Conservation (phyloP, 2,797 vertebrate genomes). For the Clarias pachynema region DNA sequence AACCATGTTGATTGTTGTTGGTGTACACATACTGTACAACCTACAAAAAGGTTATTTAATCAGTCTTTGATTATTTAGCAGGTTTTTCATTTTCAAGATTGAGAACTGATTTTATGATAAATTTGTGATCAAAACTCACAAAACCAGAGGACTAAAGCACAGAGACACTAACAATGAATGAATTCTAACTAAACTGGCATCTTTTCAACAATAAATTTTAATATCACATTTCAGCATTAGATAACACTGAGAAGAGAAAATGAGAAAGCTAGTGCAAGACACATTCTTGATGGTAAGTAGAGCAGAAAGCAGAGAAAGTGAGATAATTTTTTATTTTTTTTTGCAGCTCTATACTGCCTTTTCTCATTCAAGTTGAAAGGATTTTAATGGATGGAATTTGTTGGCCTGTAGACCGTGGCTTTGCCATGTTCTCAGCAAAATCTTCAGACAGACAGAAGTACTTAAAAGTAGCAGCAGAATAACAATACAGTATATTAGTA, state of each 20-base stretch:
- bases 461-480: background rate
- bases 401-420: background rate
- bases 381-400: background rate
- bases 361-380: constrained; percentile 17
- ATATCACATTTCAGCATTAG: constrained; percentile 19
- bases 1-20: background rate
- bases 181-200: background rate
- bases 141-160: background rate
- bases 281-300: constrained; percentile 38
- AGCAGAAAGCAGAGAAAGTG: constrained; percentile 5
- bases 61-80: background rate
- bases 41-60: background rate
- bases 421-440: background rate
- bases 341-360: background rate
- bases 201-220: background rate
- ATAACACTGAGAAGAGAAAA: constrained; percentile 10
- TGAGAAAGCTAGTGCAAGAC: constrained; percentile 29
- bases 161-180: background rate
- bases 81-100: background rate
- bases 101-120: too few species aligned
- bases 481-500: background rate
- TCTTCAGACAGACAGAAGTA: background rate
- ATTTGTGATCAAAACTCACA: background rate
- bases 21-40: background rate
- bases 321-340: constrained; percentile 21